Percentiles rank a stretch among this genome's conserved stretches.
Evolutionary conservation across 2,888 invertebrate genomes (phyloP).

Genomic region (Molanna angustata): DNA sequence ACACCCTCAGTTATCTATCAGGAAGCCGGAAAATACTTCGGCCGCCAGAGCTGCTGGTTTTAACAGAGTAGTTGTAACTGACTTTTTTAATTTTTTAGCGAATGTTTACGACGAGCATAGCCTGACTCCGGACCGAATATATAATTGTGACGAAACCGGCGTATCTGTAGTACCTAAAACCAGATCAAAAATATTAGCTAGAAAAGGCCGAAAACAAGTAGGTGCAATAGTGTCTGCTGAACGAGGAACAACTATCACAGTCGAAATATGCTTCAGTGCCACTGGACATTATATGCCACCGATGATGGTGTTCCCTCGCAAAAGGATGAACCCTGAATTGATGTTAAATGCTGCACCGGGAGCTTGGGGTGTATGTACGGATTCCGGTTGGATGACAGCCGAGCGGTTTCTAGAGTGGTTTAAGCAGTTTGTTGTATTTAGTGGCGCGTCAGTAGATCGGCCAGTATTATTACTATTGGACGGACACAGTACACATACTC

Average conservation of each 20-base stretch:
- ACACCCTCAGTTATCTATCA: neutral
- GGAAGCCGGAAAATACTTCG: conserved; percentile 5
- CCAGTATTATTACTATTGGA: conserved; percentile 1
- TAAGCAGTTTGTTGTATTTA: neutral
- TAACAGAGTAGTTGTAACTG: neutral
- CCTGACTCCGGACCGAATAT: conserved; percentile 1
- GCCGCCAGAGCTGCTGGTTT: conserved; percentile 8
- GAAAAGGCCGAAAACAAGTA: conserved; percentile 5
- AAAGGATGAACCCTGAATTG: conserved; percentile 1
- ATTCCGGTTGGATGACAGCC: conserved; percentile 2
- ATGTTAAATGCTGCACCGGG: neutral
- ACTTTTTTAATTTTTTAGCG: neutral
- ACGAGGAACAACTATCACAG: conserved; percentile 4
- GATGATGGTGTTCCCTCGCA: neutral
- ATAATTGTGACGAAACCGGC: conserved; percentile 5
- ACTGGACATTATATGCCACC: conserved; percentile 3
- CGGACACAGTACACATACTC: neutral
- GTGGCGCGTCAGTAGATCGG: conserved; percentile 1
- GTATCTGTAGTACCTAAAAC: conserved; percentile 2
- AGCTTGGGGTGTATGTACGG: neutral
- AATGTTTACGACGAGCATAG: neutral
- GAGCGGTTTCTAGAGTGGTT: conserved; percentile 1
- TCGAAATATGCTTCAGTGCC: conserved; percentile 2
- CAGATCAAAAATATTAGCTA: conserved; percentile 1
- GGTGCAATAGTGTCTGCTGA: conserved; percentile 1